Evolutionary conservation across 2,797 vertebrate species (phyloP), one percentile per base, ranked within the genome.

Genomic region (Myripristis murdjan): DNA sequence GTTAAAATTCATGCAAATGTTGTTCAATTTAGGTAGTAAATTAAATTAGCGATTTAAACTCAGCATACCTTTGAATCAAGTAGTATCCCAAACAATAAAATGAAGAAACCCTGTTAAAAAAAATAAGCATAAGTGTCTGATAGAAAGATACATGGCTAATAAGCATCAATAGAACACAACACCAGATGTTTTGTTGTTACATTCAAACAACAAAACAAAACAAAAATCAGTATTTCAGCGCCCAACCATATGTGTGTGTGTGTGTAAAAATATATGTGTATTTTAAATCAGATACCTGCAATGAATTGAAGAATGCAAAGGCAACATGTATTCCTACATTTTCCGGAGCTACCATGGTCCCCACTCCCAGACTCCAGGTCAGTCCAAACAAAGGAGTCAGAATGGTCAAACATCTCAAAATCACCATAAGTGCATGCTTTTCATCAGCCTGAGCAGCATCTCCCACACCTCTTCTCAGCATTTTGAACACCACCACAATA

Each of bases 321-420:
- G 88, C 82, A 46, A 93, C 82, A 24, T 94, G 91, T 72, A 94
- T 57, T 53, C 84, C 90, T n/a, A 10, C 0, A 10, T 81, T 64
- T 39, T 20, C 69, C 35, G 66, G 83, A 0, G 64, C 70, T 18
- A 89, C 0, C 75, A 96, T 56, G 0, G 90, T 95, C 64, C 95
- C 95, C 31, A 99, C 76, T 61, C 97, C 97, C 23, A 99, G 93
- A 66, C 92, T 93, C 97, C 97, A 98, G 1, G 97, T 98, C 46
- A 98, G 92, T 22, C 97, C 97, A 76, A 99, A 89, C 22, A 98
- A 89, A 0, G 97, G 96, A 0, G 96, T 98, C 82, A 98, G 86
- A 79, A 98, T 93, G 24, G 94, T 92, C 10, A 99, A 85, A 57
- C 96, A 96, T 91, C 96, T 96, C 64, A 86, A 58, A 59, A 98